phyloP scores from a whole-genome alignment of 2,888 invertebrate species.

The Lumbricus terrestris region DNA sequence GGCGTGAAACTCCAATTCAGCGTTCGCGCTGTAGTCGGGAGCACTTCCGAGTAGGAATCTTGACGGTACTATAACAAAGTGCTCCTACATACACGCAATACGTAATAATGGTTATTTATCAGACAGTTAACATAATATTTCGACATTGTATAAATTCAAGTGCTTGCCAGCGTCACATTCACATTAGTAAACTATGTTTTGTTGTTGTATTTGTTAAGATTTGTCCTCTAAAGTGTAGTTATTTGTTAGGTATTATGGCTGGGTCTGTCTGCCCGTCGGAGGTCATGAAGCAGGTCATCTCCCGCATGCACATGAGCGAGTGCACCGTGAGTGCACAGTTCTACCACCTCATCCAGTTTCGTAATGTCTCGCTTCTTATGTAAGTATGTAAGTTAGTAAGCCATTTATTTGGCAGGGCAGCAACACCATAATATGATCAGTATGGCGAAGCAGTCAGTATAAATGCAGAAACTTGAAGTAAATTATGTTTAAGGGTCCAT shows the following conservation, averaged over 20 bases:
- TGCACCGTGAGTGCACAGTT: constrained; percentile 52
- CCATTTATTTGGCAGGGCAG: no score
- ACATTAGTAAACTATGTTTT: neutral
- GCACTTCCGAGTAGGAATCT: no score
- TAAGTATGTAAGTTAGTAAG: no score
- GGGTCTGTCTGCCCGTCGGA: constrained; percentile 71
- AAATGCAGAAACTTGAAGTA: no score
- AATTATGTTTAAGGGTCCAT: no score
- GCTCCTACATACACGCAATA: no score
- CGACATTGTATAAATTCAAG: neutral
- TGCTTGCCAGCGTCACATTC: neutral
- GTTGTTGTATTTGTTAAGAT: neutral
- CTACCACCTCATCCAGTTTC: neutral
- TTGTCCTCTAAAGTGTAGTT: neutral
- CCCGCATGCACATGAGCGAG: constrained; percentile 60
- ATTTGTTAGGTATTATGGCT: constrained; percentile 67
- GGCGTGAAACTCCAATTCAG: no score
- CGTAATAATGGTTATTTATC: no score
- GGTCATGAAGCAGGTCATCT: constrained; percentile 59
- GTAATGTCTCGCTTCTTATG: neutral
- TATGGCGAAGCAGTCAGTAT: no score
- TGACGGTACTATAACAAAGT: no score
- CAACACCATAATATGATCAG: no score
- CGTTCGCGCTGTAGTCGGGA: no score
- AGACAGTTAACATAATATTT: neutral